Conservation (phyloP, 2,888 invertebrate genomes). For the Drosophila quasianomalipes region DNA sequence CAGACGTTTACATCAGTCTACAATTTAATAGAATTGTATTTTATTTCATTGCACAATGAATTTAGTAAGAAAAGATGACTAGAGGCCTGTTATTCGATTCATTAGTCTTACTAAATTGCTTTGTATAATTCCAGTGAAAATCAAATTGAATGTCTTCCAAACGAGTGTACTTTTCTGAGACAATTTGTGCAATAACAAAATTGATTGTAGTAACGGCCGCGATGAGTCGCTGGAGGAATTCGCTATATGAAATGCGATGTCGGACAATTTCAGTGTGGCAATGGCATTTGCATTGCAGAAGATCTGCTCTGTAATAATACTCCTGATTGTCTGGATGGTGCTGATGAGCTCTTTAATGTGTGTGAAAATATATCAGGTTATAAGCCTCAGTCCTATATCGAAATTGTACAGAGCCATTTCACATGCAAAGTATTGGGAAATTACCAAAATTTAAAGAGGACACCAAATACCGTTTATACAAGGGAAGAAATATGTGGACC, state of each 20-base stretch:
- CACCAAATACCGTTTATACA: not conserved
- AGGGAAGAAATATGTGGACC: conserved; percentile 18
- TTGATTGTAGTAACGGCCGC: conserved; percentile 31
- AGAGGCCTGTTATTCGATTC: not conserved
- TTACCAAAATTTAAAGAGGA: not conserved
- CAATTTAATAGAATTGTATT: too few species aligned
- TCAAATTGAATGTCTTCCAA: not conserved
- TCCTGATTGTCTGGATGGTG: conserved; percentile 33
- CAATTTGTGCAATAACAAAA: not conserved
- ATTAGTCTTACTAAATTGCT: not conserved
- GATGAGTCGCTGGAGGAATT: conserved; percentile 27
- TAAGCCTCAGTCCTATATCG: not conserved
- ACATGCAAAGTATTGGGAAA: too few species aligned
- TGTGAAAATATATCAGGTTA: not conserved
- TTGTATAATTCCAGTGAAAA: not conserved
- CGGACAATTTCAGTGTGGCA: conserved; percentile 33
- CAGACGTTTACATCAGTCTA: too few species aligned
- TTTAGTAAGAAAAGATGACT: not conserved
- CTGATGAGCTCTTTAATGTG: conserved; percentile 24
- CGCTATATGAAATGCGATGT: not conserved
- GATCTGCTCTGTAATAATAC: conserved; percentile 8
- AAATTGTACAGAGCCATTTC: not conserved
- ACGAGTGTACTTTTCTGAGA: not conserved
- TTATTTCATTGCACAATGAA: not conserved
- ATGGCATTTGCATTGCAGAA: conserved; percentile 7